Base-by-base conservation (phyloP, 2,113 vertebrate genomes). In the Beaufortia kweichowensis region DNA sequence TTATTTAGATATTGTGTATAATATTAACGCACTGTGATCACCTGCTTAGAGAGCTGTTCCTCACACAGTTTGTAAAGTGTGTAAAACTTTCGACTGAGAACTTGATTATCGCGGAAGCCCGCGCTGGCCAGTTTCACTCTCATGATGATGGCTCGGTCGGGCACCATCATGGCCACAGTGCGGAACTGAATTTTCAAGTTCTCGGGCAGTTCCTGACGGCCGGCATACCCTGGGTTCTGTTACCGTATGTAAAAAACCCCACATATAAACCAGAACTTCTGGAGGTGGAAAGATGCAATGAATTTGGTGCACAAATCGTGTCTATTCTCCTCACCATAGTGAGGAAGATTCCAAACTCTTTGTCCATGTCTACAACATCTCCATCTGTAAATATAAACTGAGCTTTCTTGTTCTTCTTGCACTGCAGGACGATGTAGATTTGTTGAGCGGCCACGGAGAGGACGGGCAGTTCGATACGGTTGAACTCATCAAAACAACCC, bases 401-500 rank as follows among this genome's bases (percentile, higher is more conserved):
- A 0, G 88, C 89, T 83, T 93, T 95, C 72, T 93, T 94, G 84
- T 94, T 93, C 90, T 95, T 97, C 84, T 94, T 95, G 63, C 93
- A 93, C 85, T 93, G 93, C 83, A 97, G 91, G 75, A 97, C 91
- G 56, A 96, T 93, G 85, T 91, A 94, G 87, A 97, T 94, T 89
- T 97, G 95, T 84, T 97, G 95, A 12, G 95, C 95, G 0, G 94
- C 95, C 39, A 96, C 95, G 0, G 95, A 97, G 73, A 96, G 89
- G 1, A 97, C 95, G 2, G 94, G 94, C 75, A 96, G 89, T 82
- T 96, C 95, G 59, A 97, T 96, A 83, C 94, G 90, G 88, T 96
- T 97, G 77, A 97, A 97, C 82, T 97, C 95, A 83, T 97, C 95
- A 81, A 97, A 97, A 84, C 95, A 96, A 5, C 95, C 95, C 95